Conservation (phyloP, 2,113 vertebrate genomes). For the Limanda limanda region DNA sequence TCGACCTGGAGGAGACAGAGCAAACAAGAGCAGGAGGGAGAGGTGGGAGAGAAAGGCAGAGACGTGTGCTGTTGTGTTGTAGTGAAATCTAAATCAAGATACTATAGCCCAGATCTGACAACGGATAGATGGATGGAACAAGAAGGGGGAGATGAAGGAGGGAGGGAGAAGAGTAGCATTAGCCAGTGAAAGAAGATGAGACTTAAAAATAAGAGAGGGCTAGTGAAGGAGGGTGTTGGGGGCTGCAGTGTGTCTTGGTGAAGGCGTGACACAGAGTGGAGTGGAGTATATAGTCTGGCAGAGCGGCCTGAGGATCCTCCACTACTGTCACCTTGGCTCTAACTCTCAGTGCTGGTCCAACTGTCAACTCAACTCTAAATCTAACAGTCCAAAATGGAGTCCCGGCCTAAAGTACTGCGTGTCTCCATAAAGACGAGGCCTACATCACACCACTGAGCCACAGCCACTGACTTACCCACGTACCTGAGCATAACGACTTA, state of each 20-base stretch:
- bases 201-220: conserved; percentile 52
- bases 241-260: conserved; percentile 51
- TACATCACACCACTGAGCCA: conserved; percentile 19
- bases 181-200: conserved; percentile 23
- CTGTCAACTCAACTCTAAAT: conserved; percentile 73
- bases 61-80: background rate
- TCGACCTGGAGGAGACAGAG: conserved; percentile 42
- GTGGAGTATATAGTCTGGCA: conserved; percentile 72
- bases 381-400: conserved; percentile 57
- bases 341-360: conserved; percentile 60
- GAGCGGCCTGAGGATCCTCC: conserved; percentile 72
- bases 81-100: conserved; percentile 44
- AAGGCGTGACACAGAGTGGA: conserved; percentile 69
- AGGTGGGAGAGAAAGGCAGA: background rate
- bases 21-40: conserved; percentile 32
- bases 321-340: conserved; percentile 74
- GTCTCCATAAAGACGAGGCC: conserved; percentile 27
- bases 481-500: conserved; percentile 15
- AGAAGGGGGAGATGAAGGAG: conserved; percentile 17
- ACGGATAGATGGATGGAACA: conserved; percentile 26
- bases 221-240: conserved; percentile 48
- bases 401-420: conserved; percentile 46
- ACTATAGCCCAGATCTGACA: conserved; percentile 35
- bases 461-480: background rate
- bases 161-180: background rate